Evolutionary conservation across 2,113 vertebrate species (phyloP), one percentile per base, ranked within the genome.

Genomic region (Xenopus borealis): DNA sequence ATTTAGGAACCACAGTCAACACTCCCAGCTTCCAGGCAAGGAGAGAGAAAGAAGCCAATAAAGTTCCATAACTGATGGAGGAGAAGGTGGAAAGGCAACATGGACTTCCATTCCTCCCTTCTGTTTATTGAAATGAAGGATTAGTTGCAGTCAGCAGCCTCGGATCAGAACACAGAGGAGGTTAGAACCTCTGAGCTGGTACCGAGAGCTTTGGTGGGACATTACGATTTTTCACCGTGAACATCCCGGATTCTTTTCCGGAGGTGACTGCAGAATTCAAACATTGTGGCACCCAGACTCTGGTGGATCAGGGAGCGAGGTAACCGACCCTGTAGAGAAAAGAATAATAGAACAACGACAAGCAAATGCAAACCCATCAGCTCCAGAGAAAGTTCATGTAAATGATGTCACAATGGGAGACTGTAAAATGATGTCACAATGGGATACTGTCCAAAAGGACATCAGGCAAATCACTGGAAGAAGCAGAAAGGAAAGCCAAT

Each of bases 261-360:
- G 66, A 99, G 88, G 86, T 97, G 93, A 62, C 91, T 88, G 88
- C 95, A 85, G 75, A 98, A 99, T 72, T 99, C 97, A 30, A 98
- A 97, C 97, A 99, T 99, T 88, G 95, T 98, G 87, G 95, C 94
- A 0, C 94, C 93, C 66, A 99, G 87, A 83, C 94, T 98, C 88
- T 98, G 96, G 83, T 99, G 93, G 87, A 99, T 96, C 82, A 98
- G 94, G 89, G 97, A 98, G n/a, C 94, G 91, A 2, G 97, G 96
- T 78, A 98, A 91, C 46, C 89, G 95, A 44, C 97, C 97, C 96
- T 98, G 83, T 0, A 63, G 4, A 75, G 14, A 63, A 45, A 65
- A 18, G 7, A 3, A 68, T 10, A 4, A 50, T 1, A 5, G 0
- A 3, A 50, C 33, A 16, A 27, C 3, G 23, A 7, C 14, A 50